Base-by-base conservation (phyloP, 2,888 invertebrate species). In the Athetis lepigone region DNA sequence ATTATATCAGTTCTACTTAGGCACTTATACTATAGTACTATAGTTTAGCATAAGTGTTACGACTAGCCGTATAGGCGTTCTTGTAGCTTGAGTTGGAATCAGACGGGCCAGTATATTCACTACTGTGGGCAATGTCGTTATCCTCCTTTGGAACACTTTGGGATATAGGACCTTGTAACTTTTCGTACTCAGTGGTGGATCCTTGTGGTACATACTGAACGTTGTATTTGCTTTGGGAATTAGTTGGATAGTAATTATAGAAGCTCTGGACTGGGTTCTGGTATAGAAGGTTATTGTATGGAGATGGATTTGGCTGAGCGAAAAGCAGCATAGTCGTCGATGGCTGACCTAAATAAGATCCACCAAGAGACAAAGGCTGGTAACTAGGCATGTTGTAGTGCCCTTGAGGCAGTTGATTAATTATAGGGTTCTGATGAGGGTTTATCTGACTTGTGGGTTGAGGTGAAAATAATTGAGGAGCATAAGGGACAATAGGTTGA, bases 221-320 rank as follows among this genome's bases (percentile, higher is more conserved):
- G 19, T 85, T 88, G 56, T 92, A 92, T 65, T 92, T 93, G 0
- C 87, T 84, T 79, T 94, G 95, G 7, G 90, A 78, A 67, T 85
- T 90, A 3, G 88, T 79, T 21, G 93, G 92, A 66, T 92, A 91
- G 56, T 94, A 95, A 56, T 92, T 93, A 61, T 91, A 92, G 21
- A 93, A 85, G 45, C 86, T 90, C 70, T 92, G 94, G 0, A 85
- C 82, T 5, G 92, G 90, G 56, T 89, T 91, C 0, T 88, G 86
- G 58, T 92, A 90, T 0, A 89, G 67, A 16, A 92, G 77, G 58
- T 91, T 92, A 57, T 87, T 92, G 59, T 93, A 94, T 6, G 90
- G 70, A 25, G 88, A 86, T 11, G 91, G 88, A 70, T 90, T 90
- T 0, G 91, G 88, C 61, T 92, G 95, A 39, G 92, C 87, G 36